Evolutionary conservation across 2,113 vertebrate species (phyloP).

Genomic region (Odontophorus gujanensis): DNA sequence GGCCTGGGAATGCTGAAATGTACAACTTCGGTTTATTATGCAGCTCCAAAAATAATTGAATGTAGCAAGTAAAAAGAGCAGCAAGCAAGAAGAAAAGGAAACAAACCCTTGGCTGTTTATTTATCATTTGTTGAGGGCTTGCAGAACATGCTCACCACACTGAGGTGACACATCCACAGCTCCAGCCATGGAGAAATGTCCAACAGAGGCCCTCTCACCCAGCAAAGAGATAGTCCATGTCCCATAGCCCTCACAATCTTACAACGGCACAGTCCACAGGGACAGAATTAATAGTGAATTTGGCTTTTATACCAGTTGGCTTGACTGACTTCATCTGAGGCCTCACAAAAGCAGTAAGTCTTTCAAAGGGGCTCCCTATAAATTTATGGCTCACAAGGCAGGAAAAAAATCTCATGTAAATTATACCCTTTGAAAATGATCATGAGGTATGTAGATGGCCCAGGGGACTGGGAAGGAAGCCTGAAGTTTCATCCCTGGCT

Average conservation of each 20-base stretch:
- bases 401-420: constrained; percentile 61
- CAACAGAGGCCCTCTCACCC: background rate
- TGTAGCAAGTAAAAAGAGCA: constrained; percentile 11
- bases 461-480: constrained; percentile 28
- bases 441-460: constrained; percentile 46
- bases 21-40: constrained; percentile 58
- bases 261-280: background rate
- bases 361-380: constrained; percentile 59
- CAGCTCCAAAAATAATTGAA: constrained; percentile 53
- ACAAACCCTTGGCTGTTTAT: constrained; percentile 2
- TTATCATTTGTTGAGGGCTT: background rate
- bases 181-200: background rate
- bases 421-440: constrained; percentile 65
- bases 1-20: constrained; percentile 52
- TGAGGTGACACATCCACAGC: fast-evolving
- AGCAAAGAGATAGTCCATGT: background rate
- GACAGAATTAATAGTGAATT: constrained; percentile 58
- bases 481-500: constrained; percentile 54
- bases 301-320: constrained; percentile 54
- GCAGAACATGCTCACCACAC: background rate
- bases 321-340: constrained; percentile 65
- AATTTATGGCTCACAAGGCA: constrained; percentile 65
- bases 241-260: background rate
- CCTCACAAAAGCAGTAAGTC: constrained; percentile 63
- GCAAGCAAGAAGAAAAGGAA: constrained; percentile 6